Base-by-base conservation (phyloP, 2,113 vertebrate species). In the Eulemur macaco region DNA sequence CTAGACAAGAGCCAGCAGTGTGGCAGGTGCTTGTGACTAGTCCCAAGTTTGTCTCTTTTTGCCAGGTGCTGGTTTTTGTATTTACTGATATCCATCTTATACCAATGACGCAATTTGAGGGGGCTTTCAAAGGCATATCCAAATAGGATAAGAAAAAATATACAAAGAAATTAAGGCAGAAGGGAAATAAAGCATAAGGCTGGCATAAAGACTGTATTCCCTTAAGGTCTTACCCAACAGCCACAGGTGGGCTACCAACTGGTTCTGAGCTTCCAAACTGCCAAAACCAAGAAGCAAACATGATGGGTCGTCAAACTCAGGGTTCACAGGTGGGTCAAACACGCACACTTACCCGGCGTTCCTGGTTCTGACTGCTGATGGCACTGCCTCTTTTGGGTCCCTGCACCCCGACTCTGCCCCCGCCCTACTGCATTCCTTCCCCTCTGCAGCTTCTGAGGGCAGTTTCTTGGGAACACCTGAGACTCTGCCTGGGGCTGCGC, bases 181-280 rank as follows among this genome's bases (percentile, higher is more conserved):
- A 85, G 50, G 42, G 47, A 77, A 78, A 66, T 29, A 29, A 80
- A 68, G n/a, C 5, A 5, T 56, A 27, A 15, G 29, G 27, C 25
- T 23, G 47, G 27, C 1, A 37, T 9, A 21, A 54, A 68, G 52
- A n/a, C 10, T 39, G 4, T 9, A 17, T 71, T 63, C 7, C 39
- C 39, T 52, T 47, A 50, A 37, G 50, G 37, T 47, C 39, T 47
- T 34, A 34, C 14, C 54, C 13, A n/a, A 37, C 7, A 60, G 54
- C 12, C 63, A 14, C 6, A 63, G 25, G 11, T 12, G 37, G 68
- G 23, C 66, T 47, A 29, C 21, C 27, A 47, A n/a, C 1, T 73
- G 74, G 50, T 34, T 82, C 76, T 42, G 74, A 64, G 74, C 42
- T 77, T 94, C 54, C 50, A 73, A 56, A 94, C 15, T 31, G 54